Base-by-base conservation (phyloP, 2,888 invertebrate species). In the Saturnia pavonia region DNA sequence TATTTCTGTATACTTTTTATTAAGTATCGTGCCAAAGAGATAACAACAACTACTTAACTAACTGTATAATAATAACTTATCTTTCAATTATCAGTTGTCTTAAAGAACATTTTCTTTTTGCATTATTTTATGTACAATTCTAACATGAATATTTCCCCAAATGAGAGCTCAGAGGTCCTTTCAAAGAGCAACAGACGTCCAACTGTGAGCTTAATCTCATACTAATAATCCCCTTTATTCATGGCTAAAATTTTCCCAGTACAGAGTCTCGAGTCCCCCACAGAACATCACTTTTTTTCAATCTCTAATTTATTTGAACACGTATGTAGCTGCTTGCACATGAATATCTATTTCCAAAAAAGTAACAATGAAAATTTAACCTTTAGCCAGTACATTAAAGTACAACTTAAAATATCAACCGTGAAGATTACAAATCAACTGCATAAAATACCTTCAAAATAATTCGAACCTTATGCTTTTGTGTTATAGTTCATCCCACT, bases 381-480 rank as follows among this genome's bases (percentile, higher is more conserved):
- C 65, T 40, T 65, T 65, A 40, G 3, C 8, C 14, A n/a, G 1
- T 40, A 0, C 0, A 0, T 1, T 34, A 40, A 40, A 40, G 34
- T n/a, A 65, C 40, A n/a, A n/a, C 25, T 27, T 60, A 40, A 9
- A 40, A 34, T 40, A 40, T 40, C 65, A 65, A 65, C 19, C 11
- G n/a, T 8, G 1, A 40, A 40, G 19, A 65, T n/a, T 65, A 40
- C n/a, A 73, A 70, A 42, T 71, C 48, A 54, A 54, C n/a, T 69
- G 70, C 68, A 69, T 70, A 60, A 34, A 63, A 71, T n/a, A 8
- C 22, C 60, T 54, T 66, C 75, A 71, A 60, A 67, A 72, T 22
- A 81, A 74, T 76, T 69, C 74, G 40, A 74, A 72, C 79, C 75
- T 60, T 78, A 74, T 54, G 11, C 0, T 9, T 19, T 1, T n/a